These are phyloP conservation scores for Heliconius cydno DNA, from an alignment of 2,888 invertebrate genomes.

Conservation along the genomic window DNA sequence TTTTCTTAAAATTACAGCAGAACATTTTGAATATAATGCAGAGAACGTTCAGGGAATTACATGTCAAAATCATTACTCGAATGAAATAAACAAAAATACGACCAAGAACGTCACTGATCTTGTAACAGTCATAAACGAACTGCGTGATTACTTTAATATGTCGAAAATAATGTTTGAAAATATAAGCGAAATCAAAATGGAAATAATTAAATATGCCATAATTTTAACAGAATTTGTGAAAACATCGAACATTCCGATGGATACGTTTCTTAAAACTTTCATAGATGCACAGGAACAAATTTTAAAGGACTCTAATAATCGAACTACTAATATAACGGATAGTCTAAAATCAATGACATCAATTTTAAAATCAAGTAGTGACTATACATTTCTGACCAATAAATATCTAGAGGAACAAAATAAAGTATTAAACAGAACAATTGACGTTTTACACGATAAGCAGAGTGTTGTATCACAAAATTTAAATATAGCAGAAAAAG, in stretches of 20 bases:
- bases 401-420: conserved; percentile 27
- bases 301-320: conserved; percentile 13
- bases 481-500: not conserved
- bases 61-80: conserved; percentile 29
- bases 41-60: conserved; percentile 45
- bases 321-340: conserved; percentile 25
- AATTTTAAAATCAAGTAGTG: conserved; percentile 33
- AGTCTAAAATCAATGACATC: conserved; percentile 24
- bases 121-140: conserved; percentile 11
- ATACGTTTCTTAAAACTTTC: conserved; percentile 18
- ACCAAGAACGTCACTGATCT: conserved; percentile 26
- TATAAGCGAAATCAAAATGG: conserved; percentile 16
- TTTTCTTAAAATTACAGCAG: conserved; percentile 34
- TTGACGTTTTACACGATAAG: not conserved
- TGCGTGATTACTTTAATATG: conserved; percentile 26
- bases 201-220: conserved; percentile 8
- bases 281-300: conserved; percentile 16
- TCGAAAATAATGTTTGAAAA: conserved; percentile 16
- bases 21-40: conserved; percentile 35
- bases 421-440: conserved; percentile 5
- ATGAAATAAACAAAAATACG: conserved; percentile 19
- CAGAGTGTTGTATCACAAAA: not conserved
- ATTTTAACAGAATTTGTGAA: conserved; percentile 12
- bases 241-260: not conserved
- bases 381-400: conserved; percentile 27